A percentile compares a stretch with the other conserved stretches of the same genome.
Evolutionary conservation across 2,113 vertebrate genomes (phyloP).

Genomic region (Hypanus sabinus): DNA sequence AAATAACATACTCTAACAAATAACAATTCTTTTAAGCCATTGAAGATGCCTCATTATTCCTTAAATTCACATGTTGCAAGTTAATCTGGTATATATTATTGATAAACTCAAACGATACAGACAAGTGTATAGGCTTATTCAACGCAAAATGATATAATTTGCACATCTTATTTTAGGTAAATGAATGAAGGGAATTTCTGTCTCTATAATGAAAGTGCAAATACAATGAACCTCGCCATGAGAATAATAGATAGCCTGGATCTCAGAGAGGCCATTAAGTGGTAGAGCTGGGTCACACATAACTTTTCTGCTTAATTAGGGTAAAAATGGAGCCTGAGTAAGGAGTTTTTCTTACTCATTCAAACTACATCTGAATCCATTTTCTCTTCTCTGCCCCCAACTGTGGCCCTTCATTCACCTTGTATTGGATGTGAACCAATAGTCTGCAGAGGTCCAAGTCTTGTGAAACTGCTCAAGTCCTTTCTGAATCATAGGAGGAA

Average conservation of each 20-base stretch:
- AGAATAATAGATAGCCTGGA: slow-evolving; percentile 30
- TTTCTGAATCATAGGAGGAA: slow-evolving; percentile 25
- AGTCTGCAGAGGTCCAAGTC: background rate
- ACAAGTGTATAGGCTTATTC: background rate
- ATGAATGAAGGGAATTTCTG: background rate
- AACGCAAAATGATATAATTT: background rate
- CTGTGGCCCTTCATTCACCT: slow-evolving; percentile 27
- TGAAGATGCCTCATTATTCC: background rate
- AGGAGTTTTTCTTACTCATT: slow-evolving; percentile 29
- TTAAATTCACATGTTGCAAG: background rate
- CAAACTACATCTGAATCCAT: slow-evolving; percentile 28
- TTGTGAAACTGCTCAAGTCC: slow-evolving; percentile 28
- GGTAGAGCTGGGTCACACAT: slow-evolving; percentile 32
- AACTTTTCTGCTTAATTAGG: slow-evolving; percentile 34
- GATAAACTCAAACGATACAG: background rate
- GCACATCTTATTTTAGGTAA: background rate
- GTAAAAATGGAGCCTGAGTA: slow-evolving; percentile 22
- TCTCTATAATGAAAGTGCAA: slow-evolving; percentile 8
- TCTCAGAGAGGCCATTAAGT: slow-evolving; percentile 23
- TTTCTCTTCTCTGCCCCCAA: slow-evolving; percentile 11
- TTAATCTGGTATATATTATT: background rate
- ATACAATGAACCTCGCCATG: background rate
- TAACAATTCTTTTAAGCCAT: background rate
- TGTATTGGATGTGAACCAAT: slow-evolving; percentile 27
- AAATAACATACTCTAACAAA: background rate